Conservation (phyloP, 2,113 vertebrate species). For the Oriolus oriolus region DNA sequence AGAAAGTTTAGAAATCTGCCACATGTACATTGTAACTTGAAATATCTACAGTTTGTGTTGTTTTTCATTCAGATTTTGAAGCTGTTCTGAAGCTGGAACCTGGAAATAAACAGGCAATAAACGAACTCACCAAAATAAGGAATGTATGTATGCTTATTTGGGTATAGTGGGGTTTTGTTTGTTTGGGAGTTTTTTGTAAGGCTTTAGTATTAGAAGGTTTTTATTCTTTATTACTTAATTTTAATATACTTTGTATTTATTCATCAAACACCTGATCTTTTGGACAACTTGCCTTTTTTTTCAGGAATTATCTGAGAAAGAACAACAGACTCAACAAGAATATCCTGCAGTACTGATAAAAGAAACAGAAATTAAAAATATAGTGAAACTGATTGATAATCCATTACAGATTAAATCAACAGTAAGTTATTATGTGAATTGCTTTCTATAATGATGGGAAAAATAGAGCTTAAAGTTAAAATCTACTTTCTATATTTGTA, state of each 20-base stretch:
- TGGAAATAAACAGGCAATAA: constrained; percentile 92
- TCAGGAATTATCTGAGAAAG: constrained; percentile 75
- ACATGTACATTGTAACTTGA: background rate
- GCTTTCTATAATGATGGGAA: background rate
- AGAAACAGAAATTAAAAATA: constrained; percentile 70
- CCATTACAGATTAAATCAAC: constrained; percentile 74
- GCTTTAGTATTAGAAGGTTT: background rate
- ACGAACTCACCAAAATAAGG: constrained; percentile 86
- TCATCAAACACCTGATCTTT: background rate
- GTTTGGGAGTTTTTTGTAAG: background rate
- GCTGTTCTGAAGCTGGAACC: constrained; percentile 89
- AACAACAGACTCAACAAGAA: constrained; percentile 35
- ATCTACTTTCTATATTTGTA: background rate
- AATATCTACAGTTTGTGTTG: background rate
- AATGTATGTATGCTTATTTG: constrained; percentile 65
- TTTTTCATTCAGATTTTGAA: constrained; percentile 83
- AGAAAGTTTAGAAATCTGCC: background rate
- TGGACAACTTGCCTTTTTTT: background rate
- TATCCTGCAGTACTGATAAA: constrained; percentile 50
- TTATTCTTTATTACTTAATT: background rate
- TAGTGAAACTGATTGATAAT: constrained; percentile 78
- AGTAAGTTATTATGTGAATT: constrained; percentile 73
- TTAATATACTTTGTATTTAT: background rate
- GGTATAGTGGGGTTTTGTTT: background rate
- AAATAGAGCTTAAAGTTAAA: background rate